Evolutionary conservation across 2,113 vertebrate genomes (phyloP).

Genomic region (Leucoraja erinaceus): DNA sequence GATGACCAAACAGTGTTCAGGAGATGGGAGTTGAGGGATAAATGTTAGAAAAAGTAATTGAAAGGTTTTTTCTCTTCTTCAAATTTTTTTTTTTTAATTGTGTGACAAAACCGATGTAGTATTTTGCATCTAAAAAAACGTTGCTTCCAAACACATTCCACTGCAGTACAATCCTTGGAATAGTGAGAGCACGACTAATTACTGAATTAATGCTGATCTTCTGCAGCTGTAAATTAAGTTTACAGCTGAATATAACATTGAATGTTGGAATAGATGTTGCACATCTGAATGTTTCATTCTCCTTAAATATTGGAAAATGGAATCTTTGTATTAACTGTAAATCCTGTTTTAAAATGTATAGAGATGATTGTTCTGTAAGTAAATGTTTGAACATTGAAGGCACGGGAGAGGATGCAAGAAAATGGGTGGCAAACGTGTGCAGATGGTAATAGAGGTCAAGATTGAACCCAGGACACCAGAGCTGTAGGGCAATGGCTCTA

Average conservation of each 20-base stretch:
- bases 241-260: background rate
- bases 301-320: background rate
- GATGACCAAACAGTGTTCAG: background rate
- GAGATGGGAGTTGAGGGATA: background rate
- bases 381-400: background rate
- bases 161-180: background rate
- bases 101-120: background rate
- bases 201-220: background rate
- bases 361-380: no score
- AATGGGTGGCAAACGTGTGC: background rate
- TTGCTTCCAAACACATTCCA: background rate
- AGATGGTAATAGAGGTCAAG: no score
- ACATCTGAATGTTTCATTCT: background rate
- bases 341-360: background rate
- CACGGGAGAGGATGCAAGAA: background rate
- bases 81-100: background rate
- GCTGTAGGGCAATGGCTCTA: no score
- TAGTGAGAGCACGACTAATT: background rate
- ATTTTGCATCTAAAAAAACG: background rate
- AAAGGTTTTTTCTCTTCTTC: background rate
- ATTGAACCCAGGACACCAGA: no score
- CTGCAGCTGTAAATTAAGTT: background rate
- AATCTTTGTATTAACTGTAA: background rate
- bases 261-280: background rate
- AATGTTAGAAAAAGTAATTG: background rate